Evolutionary conservation across 2,888 invertebrate species (phyloP).

Genomic region (Polydesmus complanatus): DNA sequence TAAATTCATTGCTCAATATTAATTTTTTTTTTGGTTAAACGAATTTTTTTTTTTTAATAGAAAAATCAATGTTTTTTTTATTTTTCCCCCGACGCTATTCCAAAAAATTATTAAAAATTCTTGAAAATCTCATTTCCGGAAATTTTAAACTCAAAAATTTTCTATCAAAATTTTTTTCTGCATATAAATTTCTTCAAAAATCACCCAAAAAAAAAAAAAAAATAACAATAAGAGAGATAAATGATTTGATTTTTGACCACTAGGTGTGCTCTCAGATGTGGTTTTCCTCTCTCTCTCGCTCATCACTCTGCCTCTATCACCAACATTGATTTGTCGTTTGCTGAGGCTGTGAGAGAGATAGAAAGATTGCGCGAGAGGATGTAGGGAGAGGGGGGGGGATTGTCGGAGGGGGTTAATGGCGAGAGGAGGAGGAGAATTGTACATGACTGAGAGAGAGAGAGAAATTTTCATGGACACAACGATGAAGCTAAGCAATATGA

Average conservation of each 20-base stretch:
- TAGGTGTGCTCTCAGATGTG: not conserved
- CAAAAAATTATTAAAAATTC: no score
- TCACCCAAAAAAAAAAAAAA: no score
- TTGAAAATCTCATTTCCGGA: no score
- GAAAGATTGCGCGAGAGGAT: not conserved
- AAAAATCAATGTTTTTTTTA: no score
- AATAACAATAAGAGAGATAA: no score
- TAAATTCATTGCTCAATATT: no score
- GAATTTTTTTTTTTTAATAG: no score
- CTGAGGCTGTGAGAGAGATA: not conserved
- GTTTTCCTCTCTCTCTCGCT: not conserved
- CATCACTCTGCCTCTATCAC: not conserved
- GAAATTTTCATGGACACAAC: not conserved
- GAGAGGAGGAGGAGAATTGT: not conserved
- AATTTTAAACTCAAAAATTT: no score
- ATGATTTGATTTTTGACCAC: not conserved
- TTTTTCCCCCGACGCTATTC: no score
- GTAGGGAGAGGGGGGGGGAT: not conserved
- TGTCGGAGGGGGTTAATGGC: not conserved
- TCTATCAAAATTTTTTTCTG: no score
- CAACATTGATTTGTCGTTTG: not conserved
- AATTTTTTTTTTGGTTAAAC: no score
- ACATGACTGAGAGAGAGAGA: not conserved
- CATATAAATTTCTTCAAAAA: no score
- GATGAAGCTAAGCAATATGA: not conserved